Evolutionary conservation across 2,113 vertebrate genomes (phyloP).

Genomic region (Arizona elegans): DNA sequence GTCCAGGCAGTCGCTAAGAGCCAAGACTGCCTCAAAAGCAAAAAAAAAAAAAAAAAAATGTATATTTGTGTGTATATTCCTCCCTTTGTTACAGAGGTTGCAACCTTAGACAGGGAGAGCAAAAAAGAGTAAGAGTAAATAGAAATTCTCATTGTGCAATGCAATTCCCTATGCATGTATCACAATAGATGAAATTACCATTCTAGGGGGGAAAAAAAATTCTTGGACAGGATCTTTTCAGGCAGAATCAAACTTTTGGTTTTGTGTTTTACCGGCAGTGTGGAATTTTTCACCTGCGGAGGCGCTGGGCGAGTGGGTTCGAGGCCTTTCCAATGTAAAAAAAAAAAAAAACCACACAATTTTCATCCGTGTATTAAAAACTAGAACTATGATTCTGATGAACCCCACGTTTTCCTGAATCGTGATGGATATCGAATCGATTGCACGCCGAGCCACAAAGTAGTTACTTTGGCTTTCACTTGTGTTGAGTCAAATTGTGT

Average conservation of each 20-base stretch:
- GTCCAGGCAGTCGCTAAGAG: background rate
- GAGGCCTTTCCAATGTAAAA: background rate
- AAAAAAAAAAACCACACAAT: background rate
- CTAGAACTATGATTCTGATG: background rate
- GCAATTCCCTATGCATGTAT: background rate
- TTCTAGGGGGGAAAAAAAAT: background rate
- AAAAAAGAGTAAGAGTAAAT: background rate
- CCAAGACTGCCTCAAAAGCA: background rate
- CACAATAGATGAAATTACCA: background rate
- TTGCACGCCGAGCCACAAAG: background rate
- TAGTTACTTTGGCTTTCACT: background rate
- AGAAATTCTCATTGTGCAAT: background rate
- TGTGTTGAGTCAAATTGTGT: background rate
- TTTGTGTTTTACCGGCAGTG: background rate
- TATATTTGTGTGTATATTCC: background rate
- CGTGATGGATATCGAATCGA: background rate
- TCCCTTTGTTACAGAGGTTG: background rate
- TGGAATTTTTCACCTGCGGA: background rate
- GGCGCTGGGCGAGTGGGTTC: no score
- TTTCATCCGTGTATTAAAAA: background rate
- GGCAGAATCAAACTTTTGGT: background rate
- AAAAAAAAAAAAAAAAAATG: background rate
- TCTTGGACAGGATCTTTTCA: background rate
- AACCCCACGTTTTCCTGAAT: background rate
- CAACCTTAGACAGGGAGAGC: background rate